Evolutionary conservation across 2,888 invertebrate genomes (phyloP).

Genomic region (Drosophila demipolita): DNA sequence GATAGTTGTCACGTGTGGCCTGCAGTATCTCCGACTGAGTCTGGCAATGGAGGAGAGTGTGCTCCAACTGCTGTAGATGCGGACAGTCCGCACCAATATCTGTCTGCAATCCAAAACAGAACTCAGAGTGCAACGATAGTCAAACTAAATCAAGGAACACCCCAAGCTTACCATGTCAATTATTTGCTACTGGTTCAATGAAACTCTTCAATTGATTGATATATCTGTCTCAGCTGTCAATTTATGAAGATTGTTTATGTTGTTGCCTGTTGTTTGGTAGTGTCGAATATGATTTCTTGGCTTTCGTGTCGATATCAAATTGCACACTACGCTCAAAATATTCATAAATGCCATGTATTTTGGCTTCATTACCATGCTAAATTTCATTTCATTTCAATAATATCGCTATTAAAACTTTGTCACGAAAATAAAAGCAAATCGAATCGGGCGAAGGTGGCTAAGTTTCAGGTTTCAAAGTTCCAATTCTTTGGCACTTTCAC

Average conservation of each 20-base stretch:
- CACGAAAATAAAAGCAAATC: slow-evolving; percentile 73
- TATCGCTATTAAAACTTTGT: slow-evolving; percentile 80
- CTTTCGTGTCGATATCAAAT: slow-evolving; percentile 59
- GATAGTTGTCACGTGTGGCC: slow-evolving; percentile 78
- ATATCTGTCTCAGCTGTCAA: slow-evolving; percentile 21
- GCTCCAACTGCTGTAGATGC: slow-evolving; percentile 68
- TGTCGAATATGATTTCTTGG: slow-evolving; percentile 48
- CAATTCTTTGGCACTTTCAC: slow-evolving; percentile 55
- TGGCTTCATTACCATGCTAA: slow-evolving; percentile 77
- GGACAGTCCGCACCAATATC: slow-evolving; percentile 66
- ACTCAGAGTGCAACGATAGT: background rate
- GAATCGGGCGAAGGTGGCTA: slow-evolving; percentile 37
- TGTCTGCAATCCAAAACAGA: slow-evolving; percentile 37
- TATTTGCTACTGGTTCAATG: background rate
- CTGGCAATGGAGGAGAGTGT: slow-evolving; percentile 69
- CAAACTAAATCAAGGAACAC: background rate
- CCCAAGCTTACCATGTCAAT: slow-evolving; percentile 63
- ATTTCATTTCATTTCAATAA: slow-evolving; percentile 79
- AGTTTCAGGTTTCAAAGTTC: slow-evolving; percentile 46
- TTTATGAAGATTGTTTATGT: slow-evolving; percentile 32
- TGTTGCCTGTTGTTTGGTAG: slow-evolving; percentile 30
- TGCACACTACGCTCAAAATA: slow-evolving; percentile 54
- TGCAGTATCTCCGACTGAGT: slow-evolving; percentile 59
- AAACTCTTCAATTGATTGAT: slow-evolving; percentile 15
- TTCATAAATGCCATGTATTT: slow-evolving; percentile 62